These are phyloP conservation scores for Saturnia japonica DNA, from an alignment of 2,888 invertebrate species.

Conservation along the genomic window DNA sequence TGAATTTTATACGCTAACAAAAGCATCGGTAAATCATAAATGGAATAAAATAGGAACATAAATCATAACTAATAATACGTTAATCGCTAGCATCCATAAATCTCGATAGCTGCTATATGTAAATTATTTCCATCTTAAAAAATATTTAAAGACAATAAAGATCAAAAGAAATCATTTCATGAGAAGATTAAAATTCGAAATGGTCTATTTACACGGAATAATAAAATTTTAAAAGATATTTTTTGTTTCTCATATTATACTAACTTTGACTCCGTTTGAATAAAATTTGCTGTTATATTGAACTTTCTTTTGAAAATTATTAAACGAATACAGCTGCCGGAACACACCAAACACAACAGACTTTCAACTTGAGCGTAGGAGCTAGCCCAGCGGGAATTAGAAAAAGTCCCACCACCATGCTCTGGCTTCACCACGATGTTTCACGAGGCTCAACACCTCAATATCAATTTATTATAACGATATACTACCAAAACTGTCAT, in stretches of 20 bases:
- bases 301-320: neutral
- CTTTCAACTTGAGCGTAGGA: no score
- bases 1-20: neutral
- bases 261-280: neutral
- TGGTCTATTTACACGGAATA: neutral
- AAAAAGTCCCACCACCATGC: no score
- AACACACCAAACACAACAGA: no score
- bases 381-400: no score
- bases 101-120: neutral
- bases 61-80: neutral
- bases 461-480: no score
- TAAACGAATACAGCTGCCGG: no score
- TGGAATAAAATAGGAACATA: neutral
- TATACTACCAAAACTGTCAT: neutral
- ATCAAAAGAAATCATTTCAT: neutral
- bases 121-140: neutral
- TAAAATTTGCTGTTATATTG: neutral
- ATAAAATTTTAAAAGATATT: neutral
- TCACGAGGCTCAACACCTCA: no score
- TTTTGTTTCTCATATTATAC: neutral
- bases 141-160: constrained; percentile 2
- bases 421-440: no score
- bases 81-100: neutral
- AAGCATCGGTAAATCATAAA: neutral
- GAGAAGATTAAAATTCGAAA: neutral